A percentile compares a stretch with the other conserved stretches of the same genome.
Evolutionary conservation across 1,140 invertebrate genomes (phyloP).

Genomic region (Melanaphis sacchari): DNA sequence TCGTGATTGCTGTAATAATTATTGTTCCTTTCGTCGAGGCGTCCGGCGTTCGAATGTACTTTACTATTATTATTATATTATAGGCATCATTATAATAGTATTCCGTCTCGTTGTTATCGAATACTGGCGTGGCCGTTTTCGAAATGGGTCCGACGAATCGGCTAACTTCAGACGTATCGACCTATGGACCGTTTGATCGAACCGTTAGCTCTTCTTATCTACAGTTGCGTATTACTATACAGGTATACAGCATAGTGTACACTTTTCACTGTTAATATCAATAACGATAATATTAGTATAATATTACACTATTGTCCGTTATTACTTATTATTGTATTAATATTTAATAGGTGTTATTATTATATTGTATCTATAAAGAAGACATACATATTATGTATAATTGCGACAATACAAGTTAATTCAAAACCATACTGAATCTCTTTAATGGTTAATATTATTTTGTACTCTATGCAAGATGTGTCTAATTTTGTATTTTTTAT

Average conservation of each 20-base stretch:
- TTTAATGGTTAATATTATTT: background rate
- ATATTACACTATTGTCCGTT: conserved; percentile 2
- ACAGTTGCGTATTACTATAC: background rate
- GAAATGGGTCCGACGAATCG: background rate
- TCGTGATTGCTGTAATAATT: background rate
- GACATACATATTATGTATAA: background rate
- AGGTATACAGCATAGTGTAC: background rate
- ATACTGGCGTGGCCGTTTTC: background rate
- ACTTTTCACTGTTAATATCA: background rate
- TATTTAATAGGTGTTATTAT: background rate
- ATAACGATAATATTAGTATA: too few relatives aligned
- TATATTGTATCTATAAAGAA: background rate
- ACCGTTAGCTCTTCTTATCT: background rate
- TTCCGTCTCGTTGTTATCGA: background rate
- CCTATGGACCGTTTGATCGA: background rate
- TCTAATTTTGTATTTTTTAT: background rate
- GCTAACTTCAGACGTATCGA: background rate
- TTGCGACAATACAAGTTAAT: background rate
- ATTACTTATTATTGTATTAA: background rate
- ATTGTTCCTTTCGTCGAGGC: background rate
- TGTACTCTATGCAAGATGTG: too few relatives aligned
- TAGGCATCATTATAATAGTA: background rate
- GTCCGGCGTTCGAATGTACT: background rate
- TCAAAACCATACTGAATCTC: background rate
- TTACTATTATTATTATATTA: conserved; percentile 1